Evolutionary conservation across 2,113 vertebrate species (phyloP), one percentile per base, ranked within the genome.

Genomic region (Upupa epops): DNA sequence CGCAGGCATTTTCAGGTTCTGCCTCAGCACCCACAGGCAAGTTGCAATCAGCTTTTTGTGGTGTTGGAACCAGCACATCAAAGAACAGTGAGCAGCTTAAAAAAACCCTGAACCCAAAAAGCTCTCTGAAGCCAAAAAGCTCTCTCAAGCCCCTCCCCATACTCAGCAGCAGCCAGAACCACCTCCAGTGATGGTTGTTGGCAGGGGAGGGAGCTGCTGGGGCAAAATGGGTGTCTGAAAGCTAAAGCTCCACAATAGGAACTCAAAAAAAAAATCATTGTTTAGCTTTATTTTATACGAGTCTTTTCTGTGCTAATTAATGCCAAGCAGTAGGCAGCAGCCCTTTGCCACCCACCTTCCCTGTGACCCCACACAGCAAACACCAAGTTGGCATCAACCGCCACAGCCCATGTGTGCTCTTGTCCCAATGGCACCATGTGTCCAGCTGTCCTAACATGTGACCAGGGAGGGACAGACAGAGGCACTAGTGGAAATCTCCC

Each of bases 51-150:
- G 22, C 25, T 56, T 46, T 61, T 88, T 15, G 31, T 58, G 61
- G 51, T 54, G 40, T n/a, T 4, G 5, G 59, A 90, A 69, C 76
- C 69, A 86, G 56, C 28, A 92, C 76, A 93, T 96, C 87, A 93
- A 94, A 94, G 86, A 13, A 25, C 19, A 70, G 32, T 0, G 9
- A 83, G 60, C 5, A 70, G 28, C 51, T 77, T 64, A 22, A 61
- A 73, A 60, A 63, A 68, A 40, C 1, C 18, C 40, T 17, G 75
- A 90, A 11, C 18, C 56, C 9, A 7, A 37, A 91, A 91, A 92
- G 14, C 26, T 52, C 56, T 81, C 73, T 11, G 0, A 83, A 90
- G 77, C 65, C 73, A 93, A 95, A 83, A n/a, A n/a, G n/a, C n/a
- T n/a, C n/a, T n/a, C n/a, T 48, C 42, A 8, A 93, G 48, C 51